phyloP scores from a whole-genome alignment of 2,113 vertebrate genomes.

The Nestor notabilis region DNA sequence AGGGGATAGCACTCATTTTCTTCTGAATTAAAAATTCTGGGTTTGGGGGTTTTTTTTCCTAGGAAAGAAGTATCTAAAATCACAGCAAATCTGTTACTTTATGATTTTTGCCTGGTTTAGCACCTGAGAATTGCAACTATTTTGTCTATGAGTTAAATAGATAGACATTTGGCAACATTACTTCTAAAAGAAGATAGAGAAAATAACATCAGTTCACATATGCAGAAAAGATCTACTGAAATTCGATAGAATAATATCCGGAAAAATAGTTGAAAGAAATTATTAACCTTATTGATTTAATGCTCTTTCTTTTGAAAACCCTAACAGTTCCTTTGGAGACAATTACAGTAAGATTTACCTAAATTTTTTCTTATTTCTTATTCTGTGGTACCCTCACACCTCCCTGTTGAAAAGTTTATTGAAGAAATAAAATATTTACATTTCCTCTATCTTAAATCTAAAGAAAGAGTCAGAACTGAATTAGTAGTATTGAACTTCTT shows the following conservation, averaged over 20 bases:
- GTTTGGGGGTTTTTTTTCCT: not conserved
- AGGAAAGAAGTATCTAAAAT: not conserved
- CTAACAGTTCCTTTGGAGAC: not conserved
- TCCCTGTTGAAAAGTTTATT: not conserved
- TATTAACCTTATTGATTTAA: not conserved
- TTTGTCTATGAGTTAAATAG: not conserved
- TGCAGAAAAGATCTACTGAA: not conserved
- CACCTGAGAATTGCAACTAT: not conserved
- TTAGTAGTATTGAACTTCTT: not conserved
- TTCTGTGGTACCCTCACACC: not conserved
- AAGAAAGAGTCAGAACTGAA: not conserved
- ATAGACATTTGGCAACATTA: not conserved
- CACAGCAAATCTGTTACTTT: not conserved
- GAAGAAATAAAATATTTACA: not conserved
- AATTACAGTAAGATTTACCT: not conserved
- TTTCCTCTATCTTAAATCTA: not conserved
- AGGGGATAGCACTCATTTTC: slow-evolving; percentile 5
- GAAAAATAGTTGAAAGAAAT: not conserved
- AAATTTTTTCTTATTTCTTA: not conserved
- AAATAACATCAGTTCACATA: not conserved
- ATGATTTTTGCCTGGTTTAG: not conserved
- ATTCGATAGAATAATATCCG: not conserved
- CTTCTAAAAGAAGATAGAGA: not conserved
- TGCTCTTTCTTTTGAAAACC: not conserved
- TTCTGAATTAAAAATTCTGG: not conserved